These are phyloP conservation scores for human DNA, from an alignment of 2,113 vertebrate genomes.

Conservation along the genomic window DNA sequence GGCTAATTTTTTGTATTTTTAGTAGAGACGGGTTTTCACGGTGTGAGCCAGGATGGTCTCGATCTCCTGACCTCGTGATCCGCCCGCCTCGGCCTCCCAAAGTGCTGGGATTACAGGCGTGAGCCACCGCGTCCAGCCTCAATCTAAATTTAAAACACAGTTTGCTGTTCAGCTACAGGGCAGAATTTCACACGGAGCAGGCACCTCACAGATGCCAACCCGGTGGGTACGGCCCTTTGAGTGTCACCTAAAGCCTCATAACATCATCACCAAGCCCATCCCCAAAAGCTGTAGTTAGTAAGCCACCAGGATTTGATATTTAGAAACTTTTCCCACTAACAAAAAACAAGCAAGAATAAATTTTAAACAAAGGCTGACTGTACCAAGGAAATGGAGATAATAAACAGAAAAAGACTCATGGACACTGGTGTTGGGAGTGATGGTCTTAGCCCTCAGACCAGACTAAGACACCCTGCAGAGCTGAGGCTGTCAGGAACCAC, in stretches of 20 bases:
- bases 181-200: neutral
- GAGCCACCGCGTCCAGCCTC: neutral
- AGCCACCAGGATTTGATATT: neutral
- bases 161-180: neutral
- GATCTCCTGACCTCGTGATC: too few relatives aligned
- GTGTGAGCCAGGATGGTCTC: too few relatives aligned
- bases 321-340: neutral
- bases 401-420: neutral
- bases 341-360: neutral
- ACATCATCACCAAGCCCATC: neutral
- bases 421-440: neutral
- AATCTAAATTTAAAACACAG: neutral
- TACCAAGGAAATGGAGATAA: neutral
- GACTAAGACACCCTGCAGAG: neutral
- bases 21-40: too few relatives aligned
- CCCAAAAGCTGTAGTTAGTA: neutral
- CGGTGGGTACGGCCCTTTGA: neutral
- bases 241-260: neutral
- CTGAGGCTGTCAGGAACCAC: too few relatives aligned
- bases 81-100: too few relatives aligned
- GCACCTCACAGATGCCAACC: neutral
- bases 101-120: too few relatives aligned
- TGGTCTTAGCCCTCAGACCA: rapidly evolving
- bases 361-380: neutral
- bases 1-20: too few relatives aligned